These are phyloP conservation scores for human (Homo sapiens) DNA, from an alignment of 2,113 vertebrate species.

Conservation along the genomic window GRCh38 chr6:72016501-72017000, in stretches of 20 bases:
- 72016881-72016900: not conserved
- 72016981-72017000: not conserved
- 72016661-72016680: not conserved
- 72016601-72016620: not conserved
- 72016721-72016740: slow-evolving; percentile 7
- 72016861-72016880: not conserved
- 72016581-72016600: not conserved
- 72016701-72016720: not conserved
- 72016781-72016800: not conserved
- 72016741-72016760: not conserved
- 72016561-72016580: not conserved
- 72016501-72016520: not conserved
- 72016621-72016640: not conserved
- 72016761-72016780: not conserved
- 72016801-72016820: not conserved
- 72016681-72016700: not conserved
- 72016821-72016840: slow-evolving; percentile 1
- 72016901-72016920: not conserved
- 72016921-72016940: not conserved
- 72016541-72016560: not conserved
- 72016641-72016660: not conserved
- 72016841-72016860: not conserved
- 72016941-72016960: not conserved
- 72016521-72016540: not conserved
- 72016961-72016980: not conserved